phyloP scores from a whole-genome alignment of 2,888 invertebrate genomes.

The Cephus pygmeus region DNA sequence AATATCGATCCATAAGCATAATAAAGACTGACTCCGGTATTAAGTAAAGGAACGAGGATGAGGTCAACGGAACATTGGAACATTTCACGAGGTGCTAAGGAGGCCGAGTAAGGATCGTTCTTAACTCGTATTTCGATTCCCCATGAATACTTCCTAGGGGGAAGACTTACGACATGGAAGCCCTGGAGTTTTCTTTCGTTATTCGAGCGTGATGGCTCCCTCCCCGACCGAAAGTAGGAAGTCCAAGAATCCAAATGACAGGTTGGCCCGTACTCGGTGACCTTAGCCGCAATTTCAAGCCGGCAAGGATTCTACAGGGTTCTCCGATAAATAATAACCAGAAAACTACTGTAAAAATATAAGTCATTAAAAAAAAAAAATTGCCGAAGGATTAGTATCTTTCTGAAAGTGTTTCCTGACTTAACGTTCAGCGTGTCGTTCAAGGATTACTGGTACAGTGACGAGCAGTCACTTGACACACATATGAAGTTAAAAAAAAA shows the following conservation, averaged over 20 bases:
- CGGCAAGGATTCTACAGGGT: background rate
- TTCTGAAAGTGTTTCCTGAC: background rate
- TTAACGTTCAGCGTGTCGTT: background rate
- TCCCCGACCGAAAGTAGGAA: background rate
- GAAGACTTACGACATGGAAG: background rate
- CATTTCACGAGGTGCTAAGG: background rate
- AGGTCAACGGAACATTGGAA: background rate
- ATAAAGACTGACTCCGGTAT: background rate
- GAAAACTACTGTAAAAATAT: background rate
- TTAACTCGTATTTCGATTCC: background rate
- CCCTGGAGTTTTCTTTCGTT: background rate
- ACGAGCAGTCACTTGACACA: constrained; percentile 3
- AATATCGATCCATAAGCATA: background rate
- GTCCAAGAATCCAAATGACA: background rate
- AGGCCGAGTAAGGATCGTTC: background rate
- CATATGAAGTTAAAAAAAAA: constrained; percentile 1
- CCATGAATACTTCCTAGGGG: background rate
- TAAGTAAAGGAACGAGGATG: background rate
- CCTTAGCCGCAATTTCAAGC: background rate
- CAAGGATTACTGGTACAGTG: constrained; percentile 4
- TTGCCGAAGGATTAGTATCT: background rate
- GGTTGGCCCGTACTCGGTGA: background rate
- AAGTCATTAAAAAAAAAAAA: background rate
- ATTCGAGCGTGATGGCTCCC: background rate
- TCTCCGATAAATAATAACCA: background rate